phyloP scores from a whole-genome alignment of 2,888 invertebrate species.

The Cryptus viduatorius region DNA sequence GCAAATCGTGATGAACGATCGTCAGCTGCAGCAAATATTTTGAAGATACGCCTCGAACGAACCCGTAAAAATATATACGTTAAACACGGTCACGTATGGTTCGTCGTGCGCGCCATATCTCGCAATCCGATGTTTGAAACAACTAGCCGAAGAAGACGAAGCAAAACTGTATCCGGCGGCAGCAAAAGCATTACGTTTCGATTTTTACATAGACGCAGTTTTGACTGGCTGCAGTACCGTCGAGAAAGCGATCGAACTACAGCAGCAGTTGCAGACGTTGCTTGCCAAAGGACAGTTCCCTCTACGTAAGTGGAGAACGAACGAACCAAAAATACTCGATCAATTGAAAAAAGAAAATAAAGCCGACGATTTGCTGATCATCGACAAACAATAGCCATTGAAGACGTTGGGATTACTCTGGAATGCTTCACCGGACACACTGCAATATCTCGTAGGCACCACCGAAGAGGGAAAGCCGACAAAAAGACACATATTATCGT shows the following conservation, averaged over 20 bases:
- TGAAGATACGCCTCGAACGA: slow-evolving; percentile 28
- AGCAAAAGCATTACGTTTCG: slow-evolving; percentile 24
- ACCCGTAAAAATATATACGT: slow-evolving; percentile 34
- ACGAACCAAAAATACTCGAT: slow-evolving; percentile 29
- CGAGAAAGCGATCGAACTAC: slow-evolving; percentile 52
- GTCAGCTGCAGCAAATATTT: slow-evolving; percentile 51
- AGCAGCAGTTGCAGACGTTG: slow-evolving; percentile 45
- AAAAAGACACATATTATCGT: slow-evolving; percentile 36
- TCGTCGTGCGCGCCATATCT: slow-evolving; percentile 58
- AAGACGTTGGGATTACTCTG: slow-evolving; percentile 59
- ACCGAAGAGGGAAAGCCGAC: neutral
- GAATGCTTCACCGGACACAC: slow-evolving; percentile 7
- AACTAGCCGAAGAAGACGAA: slow-evolving; percentile 47
- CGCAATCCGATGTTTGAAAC: slow-evolving; percentile 60
- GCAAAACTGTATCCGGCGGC: slow-evolving; percentile 38
- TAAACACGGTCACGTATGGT: slow-evolving; percentile 65
- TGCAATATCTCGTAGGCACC: too few species aligned
- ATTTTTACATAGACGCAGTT: slow-evolving; percentile 63
- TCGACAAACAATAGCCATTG: slow-evolving; percentile 32
- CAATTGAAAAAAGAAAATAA: slow-evolving; percentile 17
- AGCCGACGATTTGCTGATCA: slow-evolving; percentile 44
- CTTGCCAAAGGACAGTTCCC: slow-evolving; percentile 53
- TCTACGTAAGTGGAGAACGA: slow-evolving; percentile 64
- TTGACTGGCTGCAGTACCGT: slow-evolving; percentile 53
- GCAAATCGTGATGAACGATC: slow-evolving; percentile 54